Percentiles rank a stretch among this genome's conserved stretches.
Conservation (phyloP, 2,888 invertebrate species). For the Scaptodrosophila latifasciaeformis region DNA sequence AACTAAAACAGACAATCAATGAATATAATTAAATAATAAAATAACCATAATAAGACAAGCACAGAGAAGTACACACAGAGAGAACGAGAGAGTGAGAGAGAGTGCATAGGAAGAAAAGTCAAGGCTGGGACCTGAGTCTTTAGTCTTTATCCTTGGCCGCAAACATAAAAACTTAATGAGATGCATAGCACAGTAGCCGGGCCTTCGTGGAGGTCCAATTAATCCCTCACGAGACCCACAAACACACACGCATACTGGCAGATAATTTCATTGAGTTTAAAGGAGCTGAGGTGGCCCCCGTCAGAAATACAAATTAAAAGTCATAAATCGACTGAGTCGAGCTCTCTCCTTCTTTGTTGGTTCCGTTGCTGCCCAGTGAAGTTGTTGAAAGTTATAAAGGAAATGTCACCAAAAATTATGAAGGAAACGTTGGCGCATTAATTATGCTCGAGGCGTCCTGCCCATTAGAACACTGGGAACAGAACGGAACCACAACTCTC, state of each 20-base stretch:
- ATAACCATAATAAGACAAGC: constrained; percentile 29
- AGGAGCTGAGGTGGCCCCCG: constrained; percentile 26
- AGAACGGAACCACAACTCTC: not conserved
- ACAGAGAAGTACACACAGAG: not conserved
- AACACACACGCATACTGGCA: constrained; percentile 4
- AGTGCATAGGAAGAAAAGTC: too few species aligned
- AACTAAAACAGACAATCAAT: constrained; percentile 8
- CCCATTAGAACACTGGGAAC: constrained; percentile 40
- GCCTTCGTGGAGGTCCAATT: constrained; percentile 66
- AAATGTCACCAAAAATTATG: constrained; percentile 68
- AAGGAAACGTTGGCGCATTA: constrained; percentile 45
- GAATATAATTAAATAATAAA: constrained; percentile 46
- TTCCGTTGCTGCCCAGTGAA: not conserved
- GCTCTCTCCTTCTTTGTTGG: too few species aligned
- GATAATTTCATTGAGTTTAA: constrained; percentile 21
- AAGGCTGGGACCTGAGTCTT: too few species aligned
- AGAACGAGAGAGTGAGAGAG: too few species aligned
- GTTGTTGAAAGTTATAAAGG: constrained; percentile 38
- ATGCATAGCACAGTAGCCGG: constrained; percentile 56
- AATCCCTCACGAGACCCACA: constrained; percentile 37
- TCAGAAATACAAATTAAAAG: constrained; percentile 65
- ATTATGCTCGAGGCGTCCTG: constrained; percentile 57
- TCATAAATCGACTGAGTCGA: constrained; percentile 52
- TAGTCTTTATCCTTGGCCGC: too few species aligned
- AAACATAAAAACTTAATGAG: constrained; percentile 12